A percentile compares a stretch with the other conserved stretches of the same genome.
These are phyloP conservation scores for Diabrotica balteata DNA, from an alignment of 2,888 invertebrate species.

Conservation along the genomic window DNA sequence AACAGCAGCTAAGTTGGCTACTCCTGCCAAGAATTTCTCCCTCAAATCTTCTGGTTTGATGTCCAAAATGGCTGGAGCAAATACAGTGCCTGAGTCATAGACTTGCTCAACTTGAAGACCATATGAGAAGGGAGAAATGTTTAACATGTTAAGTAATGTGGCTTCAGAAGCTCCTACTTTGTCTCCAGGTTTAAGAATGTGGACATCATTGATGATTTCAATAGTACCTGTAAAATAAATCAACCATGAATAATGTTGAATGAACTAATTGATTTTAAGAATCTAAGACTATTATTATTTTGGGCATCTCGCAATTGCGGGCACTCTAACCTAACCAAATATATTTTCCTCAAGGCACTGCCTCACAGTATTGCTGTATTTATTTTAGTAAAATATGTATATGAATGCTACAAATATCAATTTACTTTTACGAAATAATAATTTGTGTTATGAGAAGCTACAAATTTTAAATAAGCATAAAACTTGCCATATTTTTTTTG, in stretches of 20 bases:
- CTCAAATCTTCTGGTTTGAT: slow-evolving; percentile 97
- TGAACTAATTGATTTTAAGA: too few species aligned
- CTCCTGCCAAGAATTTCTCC: slow-evolving; percentile 89
- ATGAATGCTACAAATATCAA: too few species aligned
- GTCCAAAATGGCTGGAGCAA: slow-evolving; percentile 95
- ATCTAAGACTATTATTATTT: too few species aligned
- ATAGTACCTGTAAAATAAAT: slow-evolving; percentile 70
- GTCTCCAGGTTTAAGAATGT: slow-evolving; percentile 92
- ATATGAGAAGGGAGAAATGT: slow-evolving; percentile 99
- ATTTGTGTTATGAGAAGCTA: too few species aligned
- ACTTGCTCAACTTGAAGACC: slow-evolving; percentile 96
- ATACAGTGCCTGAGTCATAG: slow-evolving; percentile 98
- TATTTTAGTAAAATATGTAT: too few species aligned
- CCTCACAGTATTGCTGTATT: too few species aligned
- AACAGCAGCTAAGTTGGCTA: slow-evolving; percentile 91
- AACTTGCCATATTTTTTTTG: too few species aligned
- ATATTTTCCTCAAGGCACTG: too few species aligned
- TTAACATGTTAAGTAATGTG: slow-evolving; percentile 98
- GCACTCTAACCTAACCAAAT: too few species aligned
- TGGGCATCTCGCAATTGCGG: too few species aligned
- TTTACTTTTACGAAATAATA: too few species aligned
- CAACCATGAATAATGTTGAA: not conserved
- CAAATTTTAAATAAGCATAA: too few species aligned
- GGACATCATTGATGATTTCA: slow-evolving; percentile 98
- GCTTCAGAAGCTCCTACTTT: slow-evolving; percentile 99